Evolutionary conservation across 2,113 vertebrate genomes (phyloP).

Genomic region (Heterotis niloticus): DNA sequence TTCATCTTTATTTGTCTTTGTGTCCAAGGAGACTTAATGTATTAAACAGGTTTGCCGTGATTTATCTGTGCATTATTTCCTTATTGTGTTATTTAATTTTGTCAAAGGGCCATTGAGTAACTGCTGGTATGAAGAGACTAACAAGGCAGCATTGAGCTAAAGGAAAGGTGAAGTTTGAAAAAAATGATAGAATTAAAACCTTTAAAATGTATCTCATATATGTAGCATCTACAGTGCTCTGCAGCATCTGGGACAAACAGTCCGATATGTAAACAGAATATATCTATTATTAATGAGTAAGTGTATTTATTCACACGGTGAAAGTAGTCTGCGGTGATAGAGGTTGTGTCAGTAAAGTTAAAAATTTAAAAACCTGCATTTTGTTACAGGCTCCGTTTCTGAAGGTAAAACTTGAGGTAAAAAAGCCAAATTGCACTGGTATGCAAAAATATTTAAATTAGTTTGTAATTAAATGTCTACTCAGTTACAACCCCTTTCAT

Average conservation of each 20-base stretch:
- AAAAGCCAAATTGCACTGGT: conserved; percentile 95
- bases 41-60: no score
- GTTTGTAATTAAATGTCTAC: conserved; percentile 99
- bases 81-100: no score
- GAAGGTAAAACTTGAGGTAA: conserved; percentile 92
- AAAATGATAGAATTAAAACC: conserved; percentile 40
- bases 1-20: no score
- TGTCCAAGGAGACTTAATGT: no score
- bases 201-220: conserved; percentile 81
- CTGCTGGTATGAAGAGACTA: neutral
- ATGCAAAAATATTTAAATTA: conserved; percentile 99
- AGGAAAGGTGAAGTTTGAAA: no score
- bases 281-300: conserved; percentile 90
- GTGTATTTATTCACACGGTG: conserved; percentile 81
- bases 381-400: conserved; percentile 90
- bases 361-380: conserved; percentile 88
- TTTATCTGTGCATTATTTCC: no score
- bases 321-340: conserved; percentile 60
- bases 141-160: neutral
- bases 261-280: no score
- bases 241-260: no score
- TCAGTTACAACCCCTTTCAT: conserved; percentile 99
- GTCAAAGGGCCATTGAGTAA: no score
- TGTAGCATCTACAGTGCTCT: no score
- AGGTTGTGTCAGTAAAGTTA: conserved; percentile 80